These are phyloP conservation scores for Stichopus chloronotus DNA, from an alignment of 35 echinoderm and acorn worm genomes.

Conservation along the genomic window DNA sequence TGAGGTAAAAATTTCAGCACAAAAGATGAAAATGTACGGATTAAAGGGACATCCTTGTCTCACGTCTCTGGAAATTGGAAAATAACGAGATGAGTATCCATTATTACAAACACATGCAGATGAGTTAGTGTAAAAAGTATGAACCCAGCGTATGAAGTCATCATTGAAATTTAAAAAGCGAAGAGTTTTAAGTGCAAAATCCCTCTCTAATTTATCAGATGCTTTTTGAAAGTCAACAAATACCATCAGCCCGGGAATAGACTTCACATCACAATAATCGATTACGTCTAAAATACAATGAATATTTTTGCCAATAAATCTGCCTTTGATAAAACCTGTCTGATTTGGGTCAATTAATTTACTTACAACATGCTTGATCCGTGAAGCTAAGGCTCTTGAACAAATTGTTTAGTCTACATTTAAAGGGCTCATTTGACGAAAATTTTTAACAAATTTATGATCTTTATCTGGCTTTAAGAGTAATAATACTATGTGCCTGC, in stretches of 20 bases:
- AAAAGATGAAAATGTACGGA: slow-evolving; percentile 20
- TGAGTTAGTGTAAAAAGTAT: background rate
- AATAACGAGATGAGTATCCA: background rate
- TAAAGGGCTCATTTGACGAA: background rate
- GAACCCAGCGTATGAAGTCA: slow-evolving; percentile 20
- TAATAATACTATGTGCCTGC: slow-evolving; percentile 21
- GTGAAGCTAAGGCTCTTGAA: background rate
- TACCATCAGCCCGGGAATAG: slow-evolving; percentile 8
- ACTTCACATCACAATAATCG: background rate
- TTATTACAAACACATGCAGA: slow-evolving; percentile 26
- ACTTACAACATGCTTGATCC: background rate
- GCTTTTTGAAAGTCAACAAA: slow-evolving; percentile 42
- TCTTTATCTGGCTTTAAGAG: slow-evolving; percentile 3
- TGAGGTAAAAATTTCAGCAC: slow-evolving; percentile 29
- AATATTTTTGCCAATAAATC: slow-evolving; percentile 18
- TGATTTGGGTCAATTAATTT: background rate
- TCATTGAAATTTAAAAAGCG: slow-evolving; percentile 15
- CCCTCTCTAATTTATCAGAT: slow-evolving; percentile 8
- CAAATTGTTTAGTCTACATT: slow-evolving; percentile 16
- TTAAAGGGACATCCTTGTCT: slow-evolving; percentile 21
- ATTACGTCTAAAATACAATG: slow-evolving; percentile 33
- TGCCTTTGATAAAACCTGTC: slow-evolving; percentile 3
- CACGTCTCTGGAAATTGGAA: no score
- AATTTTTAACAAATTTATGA: background rate
- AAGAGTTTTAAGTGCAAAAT: slow-evolving; percentile 9